Evolutionary conservation across 2,888 invertebrate genomes (phyloP).

Genomic region (Lasioglossum malachurum): DNA sequence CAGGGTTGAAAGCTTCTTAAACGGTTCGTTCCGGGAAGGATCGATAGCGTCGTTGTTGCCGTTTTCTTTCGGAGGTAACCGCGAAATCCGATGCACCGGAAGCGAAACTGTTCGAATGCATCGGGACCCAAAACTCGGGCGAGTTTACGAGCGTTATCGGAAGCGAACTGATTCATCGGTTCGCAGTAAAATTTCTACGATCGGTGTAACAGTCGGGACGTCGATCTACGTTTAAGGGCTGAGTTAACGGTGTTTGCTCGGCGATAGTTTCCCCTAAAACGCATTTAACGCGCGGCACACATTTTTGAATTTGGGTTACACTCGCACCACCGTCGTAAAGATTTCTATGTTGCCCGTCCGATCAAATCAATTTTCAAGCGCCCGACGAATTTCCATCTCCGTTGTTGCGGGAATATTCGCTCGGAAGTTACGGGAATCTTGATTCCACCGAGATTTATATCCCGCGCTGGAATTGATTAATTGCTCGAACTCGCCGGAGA

Average conservation of each 20-base stretch:
- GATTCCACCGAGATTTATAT: background rate
- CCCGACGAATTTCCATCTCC: background rate
- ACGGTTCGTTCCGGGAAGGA: constrained; percentile 9
- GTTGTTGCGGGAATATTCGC: background rate
- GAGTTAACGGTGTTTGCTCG: constrained; percentile 2
- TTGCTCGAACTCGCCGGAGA: background rate
- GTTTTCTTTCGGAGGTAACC: constrained; percentile 9
- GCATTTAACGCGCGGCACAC: background rate
- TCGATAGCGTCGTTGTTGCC: constrained; percentile 38
- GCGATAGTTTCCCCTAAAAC: background rate
- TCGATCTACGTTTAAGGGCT: background rate
- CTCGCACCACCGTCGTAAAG: background rate
- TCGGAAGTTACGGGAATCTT: background rate
- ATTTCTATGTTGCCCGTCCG: background rate
- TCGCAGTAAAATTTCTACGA: constrained; percentile 4
- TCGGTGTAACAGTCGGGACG: background rate
- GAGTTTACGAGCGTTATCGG: constrained; percentile 30
- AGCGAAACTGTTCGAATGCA: background rate
- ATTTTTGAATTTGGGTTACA: background rate
- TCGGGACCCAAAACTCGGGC: background rate
- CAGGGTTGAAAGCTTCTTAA: constrained; percentile 35
- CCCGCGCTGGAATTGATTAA: background rate
- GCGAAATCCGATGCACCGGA: background rate
- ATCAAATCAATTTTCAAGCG: background rate
- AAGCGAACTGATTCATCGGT: constrained; percentile 8